Conservation (phyloP, 2,113 vertebrate species). For the Tinamus guttatus region DNA sequence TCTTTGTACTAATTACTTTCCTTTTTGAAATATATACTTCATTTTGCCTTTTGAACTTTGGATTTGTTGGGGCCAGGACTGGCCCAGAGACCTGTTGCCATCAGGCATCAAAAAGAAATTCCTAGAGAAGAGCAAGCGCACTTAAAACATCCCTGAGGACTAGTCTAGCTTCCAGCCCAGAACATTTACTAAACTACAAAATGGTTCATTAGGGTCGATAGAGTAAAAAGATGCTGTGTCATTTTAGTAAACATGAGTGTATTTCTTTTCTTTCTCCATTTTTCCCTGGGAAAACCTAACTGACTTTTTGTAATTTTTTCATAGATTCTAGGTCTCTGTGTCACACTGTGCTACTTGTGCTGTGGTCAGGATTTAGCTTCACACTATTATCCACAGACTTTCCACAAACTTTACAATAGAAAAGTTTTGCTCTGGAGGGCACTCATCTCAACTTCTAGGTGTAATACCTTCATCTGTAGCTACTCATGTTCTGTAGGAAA, state of each 20-base stretch:
- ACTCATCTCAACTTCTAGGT: neutral
- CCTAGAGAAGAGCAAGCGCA: neutral
- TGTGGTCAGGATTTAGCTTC: constrained; percentile 14
- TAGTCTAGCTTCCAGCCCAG: neutral
- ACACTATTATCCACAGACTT: neutral
- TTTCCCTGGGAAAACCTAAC: neutral
- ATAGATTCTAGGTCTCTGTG: neutral
- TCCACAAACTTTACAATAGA: neutral
- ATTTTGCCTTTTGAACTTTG: neutral
- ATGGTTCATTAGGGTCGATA: neutral
- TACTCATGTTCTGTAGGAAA: neutral
- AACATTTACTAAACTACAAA: neutral
- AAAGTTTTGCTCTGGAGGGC: neutral
- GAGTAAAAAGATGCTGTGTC: neutral
- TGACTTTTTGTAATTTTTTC: neutral
- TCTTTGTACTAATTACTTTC: neutral
- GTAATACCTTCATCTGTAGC: neutral
- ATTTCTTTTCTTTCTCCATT: neutral
- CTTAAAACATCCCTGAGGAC: neutral
- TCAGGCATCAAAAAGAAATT: neutral
- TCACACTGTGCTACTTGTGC: neutral
- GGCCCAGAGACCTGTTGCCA: neutral
- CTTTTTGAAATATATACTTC: neutral
- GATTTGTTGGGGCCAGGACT: neutral
- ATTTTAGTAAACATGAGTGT: neutral